phyloP scores from a whole-genome alignment of 2,888 invertebrate species.

The Bembecia ichneumoniformis region DNA sequence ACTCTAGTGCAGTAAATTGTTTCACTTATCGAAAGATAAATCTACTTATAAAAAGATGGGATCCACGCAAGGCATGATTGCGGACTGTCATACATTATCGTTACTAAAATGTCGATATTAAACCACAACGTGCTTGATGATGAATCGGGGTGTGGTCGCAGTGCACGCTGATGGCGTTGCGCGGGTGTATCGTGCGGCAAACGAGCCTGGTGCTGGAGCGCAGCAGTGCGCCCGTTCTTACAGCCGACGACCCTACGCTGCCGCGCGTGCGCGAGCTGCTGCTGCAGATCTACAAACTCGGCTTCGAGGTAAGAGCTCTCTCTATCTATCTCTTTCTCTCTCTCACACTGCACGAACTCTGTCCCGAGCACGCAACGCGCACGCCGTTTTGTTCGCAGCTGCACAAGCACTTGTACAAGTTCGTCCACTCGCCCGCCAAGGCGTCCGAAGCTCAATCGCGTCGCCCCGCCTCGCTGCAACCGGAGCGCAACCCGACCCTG shows the following conservation, averaged over 20 bases:
- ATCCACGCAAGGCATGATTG: too few species aligned
- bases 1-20: too few species aligned
- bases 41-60: too few species aligned
- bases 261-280: slow-evolving; percentile 59
- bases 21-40: too few species aligned
- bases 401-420: slow-evolving; percentile 52
- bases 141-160: slow-evolving; percentile 11
- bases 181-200: slow-evolving; percentile 41
- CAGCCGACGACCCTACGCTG: slow-evolving; percentile 27
- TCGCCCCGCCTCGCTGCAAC: slow-evolving; percentile 16
- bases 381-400: slow-evolving; percentile 32
- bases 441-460: slow-evolving; percentile 5
- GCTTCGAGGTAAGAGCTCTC: slow-evolving; percentile 79
- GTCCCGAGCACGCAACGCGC: slow-evolving; percentile 1
- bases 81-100: too few species aligned
- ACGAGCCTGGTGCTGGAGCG: slow-evolving; percentile 35
- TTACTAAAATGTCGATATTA: too few species aligned
- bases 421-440: slow-evolving; percentile 26
- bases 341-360: neutral
- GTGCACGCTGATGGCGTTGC: slow-evolving; percentile 46
- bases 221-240: slow-evolving; percentile 15
- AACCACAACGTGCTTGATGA: too few species aligned
- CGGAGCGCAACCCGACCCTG: slow-evolving; percentile 13
- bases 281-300: slow-evolving; percentile 90
- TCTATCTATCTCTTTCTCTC: neutral